These are phyloP conservation scores for Polyommatus iphigenia DNA, from an alignment of 2,888 invertebrate species.

Conservation along the genomic window DNA sequence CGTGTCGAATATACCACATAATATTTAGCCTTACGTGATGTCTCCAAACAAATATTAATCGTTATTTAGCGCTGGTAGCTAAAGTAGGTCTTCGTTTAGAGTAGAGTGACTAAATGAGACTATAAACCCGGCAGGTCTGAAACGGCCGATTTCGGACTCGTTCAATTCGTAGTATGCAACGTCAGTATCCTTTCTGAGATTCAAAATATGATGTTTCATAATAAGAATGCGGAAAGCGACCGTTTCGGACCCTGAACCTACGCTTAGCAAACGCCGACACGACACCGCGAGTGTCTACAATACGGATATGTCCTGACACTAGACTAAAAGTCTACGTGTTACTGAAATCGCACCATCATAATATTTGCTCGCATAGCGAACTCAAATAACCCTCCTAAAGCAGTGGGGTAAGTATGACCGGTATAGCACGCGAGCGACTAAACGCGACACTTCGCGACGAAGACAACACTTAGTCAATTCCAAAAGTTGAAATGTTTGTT, in stretches of 20 bases:
- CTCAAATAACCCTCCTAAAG: neutral
- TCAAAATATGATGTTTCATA: neutral
- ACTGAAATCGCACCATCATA: neutral
- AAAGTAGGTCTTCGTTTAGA: slow-evolving; percentile 39
- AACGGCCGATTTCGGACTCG: neutral
- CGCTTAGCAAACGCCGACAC: neutral
- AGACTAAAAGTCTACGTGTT: neutral
- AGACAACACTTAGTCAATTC: slow-evolving; percentile 33
- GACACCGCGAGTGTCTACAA: neutral
- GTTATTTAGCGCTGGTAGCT: slow-evolving; percentile 38
- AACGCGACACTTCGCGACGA: neutral
- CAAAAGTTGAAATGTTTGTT: slow-evolving; percentile 31
- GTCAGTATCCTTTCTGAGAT: neutral
- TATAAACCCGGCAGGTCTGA: neutral
- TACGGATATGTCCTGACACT: neutral
- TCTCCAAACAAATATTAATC: slow-evolving; percentile 24
- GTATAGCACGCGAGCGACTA: neutral
- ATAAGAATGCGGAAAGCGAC: neutral
- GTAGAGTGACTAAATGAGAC: slow-evolving; percentile 33
- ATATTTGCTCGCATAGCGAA: neutral
- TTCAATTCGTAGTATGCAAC: neutral
- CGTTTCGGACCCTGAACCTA: slow-evolving; percentile 6
- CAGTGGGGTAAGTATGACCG: neutral
- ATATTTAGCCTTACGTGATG: slow-evolving; percentile 18
- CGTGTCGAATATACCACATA: neutral